Percentiles rank a stretch among this genome's conserved stretches.
phyloP scores from a whole-genome alignment of 2,888 invertebrate species.

The Dasysyrphus tricinctus region DNA sequence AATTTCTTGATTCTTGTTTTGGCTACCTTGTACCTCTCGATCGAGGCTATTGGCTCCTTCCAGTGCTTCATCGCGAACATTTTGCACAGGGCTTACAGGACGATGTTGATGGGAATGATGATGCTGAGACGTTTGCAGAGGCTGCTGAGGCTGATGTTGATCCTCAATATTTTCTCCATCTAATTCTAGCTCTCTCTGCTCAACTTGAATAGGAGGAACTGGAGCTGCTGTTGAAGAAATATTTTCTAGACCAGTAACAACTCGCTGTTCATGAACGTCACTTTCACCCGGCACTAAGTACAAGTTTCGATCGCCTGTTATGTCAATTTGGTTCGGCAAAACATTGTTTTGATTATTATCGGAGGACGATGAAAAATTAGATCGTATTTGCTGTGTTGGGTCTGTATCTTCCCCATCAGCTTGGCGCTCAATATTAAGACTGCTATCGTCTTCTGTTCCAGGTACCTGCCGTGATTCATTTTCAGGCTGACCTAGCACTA shows the following conservation, averaged over 20 bases:
- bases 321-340: conserved; percentile 76
- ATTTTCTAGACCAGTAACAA: conserved; percentile 86
- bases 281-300: conserved; percentile 81
- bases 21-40: conserved; percentile 77
- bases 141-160: conserved; percentile 77
- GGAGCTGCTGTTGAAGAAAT: conserved; percentile 80
- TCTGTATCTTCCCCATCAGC: conserved; percentile 83
- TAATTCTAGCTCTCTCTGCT: conserved; percentile 85
- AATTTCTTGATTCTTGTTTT: conserved; percentile 68
- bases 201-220: conserved; percentile 76
- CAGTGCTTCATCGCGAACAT: conserved; percentile 84
- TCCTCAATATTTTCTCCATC: conserved; percentile 86
- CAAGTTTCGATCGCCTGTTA: conserved; percentile 79
- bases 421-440: conserved; percentile 83
- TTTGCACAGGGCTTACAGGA: conserved; percentile 66
- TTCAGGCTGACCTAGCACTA: conserved; percentile 88
- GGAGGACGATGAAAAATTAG: conserved; percentile 57
- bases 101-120: conserved; percentile 59
- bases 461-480: conserved; percentile 84
- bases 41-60: conserved; percentile 84
- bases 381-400: conserved; percentile 62
- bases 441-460: conserved; percentile 83
- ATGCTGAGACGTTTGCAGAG: conserved; percentile 58
- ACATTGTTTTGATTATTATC: conserved; percentile 56
- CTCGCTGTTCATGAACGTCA: conserved; percentile 81